These are phyloP conservation scores for Oscheius sp. DNA, from an alignment of 2,888 invertebrate genomes.

Conservation along the genomic window DNA sequence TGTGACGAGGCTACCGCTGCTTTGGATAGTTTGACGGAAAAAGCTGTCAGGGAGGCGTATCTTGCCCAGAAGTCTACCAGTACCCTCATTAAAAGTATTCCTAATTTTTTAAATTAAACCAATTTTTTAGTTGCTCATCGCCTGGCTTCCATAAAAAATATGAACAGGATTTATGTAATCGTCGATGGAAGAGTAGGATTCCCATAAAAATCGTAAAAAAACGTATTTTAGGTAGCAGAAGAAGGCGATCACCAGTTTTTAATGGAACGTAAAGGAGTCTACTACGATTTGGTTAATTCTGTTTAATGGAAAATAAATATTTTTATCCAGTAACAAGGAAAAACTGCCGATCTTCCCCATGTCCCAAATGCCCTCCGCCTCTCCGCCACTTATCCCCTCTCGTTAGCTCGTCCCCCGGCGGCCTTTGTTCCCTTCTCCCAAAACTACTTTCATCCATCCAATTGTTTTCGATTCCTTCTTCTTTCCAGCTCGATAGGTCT, in stretches of 20 bases:
- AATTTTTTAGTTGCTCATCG: slow-evolving; percentile 74
- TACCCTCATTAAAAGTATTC: slow-evolving; percentile 1
- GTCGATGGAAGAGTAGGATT: slow-evolving; percentile 70
- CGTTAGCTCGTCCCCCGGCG: slow-evolving; percentile 27
- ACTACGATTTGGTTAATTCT: slow-evolving; percentile 32
- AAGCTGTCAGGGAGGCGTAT: slow-evolving; percentile 32
- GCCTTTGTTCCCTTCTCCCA: background rate
- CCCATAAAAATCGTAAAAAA: background rate
- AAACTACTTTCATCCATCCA: slow-evolving; percentile 1
- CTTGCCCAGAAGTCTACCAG: slow-evolving; percentile 23
- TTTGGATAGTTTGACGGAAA: slow-evolving; percentile 65
- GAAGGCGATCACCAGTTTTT: slow-evolving; percentile 65
- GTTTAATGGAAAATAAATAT: background rate
- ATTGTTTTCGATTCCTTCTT: background rate
- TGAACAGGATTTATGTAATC: slow-evolving; percentile 76
- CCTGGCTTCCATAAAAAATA: slow-evolving; percentile 76
- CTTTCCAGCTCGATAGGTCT: too few relatives aligned
- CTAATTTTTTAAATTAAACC: background rate
- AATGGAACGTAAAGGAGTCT: slow-evolving; percentile 63
- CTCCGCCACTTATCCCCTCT: slow-evolving; percentile 31
- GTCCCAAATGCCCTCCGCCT: slow-evolving; percentile 11
- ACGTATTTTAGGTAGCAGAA: slow-evolving; percentile 47
- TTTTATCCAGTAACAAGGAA: too few relatives aligned
- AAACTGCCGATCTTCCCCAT: background rate
- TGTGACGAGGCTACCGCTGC: slow-evolving; percentile 71